Evolutionary conservation across 2,888 invertebrate genomes (phyloP), one percentile per base, ranked within the genome.

Genomic region (Emmelina monodactyla): DNA sequence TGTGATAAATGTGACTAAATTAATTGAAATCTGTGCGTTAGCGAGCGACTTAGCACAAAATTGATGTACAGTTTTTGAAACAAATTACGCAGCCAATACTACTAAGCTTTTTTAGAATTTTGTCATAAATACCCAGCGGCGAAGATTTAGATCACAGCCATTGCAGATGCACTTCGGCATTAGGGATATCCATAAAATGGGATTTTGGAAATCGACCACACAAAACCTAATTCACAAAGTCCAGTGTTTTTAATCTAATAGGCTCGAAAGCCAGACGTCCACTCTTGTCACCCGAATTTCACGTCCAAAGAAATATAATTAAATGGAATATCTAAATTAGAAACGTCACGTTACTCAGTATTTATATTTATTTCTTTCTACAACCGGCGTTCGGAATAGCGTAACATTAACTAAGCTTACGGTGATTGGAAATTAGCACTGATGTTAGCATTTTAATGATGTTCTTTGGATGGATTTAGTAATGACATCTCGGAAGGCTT

Each of bases 101-200:
- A 6, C 19, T 19, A 19, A 19, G 19, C 19, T 19, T 19, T 19
- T 19, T 19, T 19, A 6, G 9, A 19, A 19, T 19, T 19, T 19
- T 19, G 19, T n/a, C 19, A 19, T 19, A 50, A 60, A 64, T 73
- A 76, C 72, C 73, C 71, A 75, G 64, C 55, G 64, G 55, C 59
- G 66, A 57, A 66, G 62, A 50, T 63, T 68, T 62, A 69, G 51
- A 61, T 71, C 68, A 73, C 71, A 75, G 65, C 69, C 63, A 62
- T 67, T 62, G 58, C 67, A 71, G 57, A 65, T 66, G 58, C 68
- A 70, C 64, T 63, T 62, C 57, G 65, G 63, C 66, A 72, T 73
- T 60, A 66, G 66, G 58, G 62, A 66, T 58, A 63, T 67, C 65
- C 65, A 65, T 67, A 51, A 43, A 60, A 50, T 55, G 53, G 55